These are phyloP conservation scores for Melanaphis sacchari DNA, from an alignment of 1,140 invertebrate genomes.

Conservation along the genomic window DNA sequence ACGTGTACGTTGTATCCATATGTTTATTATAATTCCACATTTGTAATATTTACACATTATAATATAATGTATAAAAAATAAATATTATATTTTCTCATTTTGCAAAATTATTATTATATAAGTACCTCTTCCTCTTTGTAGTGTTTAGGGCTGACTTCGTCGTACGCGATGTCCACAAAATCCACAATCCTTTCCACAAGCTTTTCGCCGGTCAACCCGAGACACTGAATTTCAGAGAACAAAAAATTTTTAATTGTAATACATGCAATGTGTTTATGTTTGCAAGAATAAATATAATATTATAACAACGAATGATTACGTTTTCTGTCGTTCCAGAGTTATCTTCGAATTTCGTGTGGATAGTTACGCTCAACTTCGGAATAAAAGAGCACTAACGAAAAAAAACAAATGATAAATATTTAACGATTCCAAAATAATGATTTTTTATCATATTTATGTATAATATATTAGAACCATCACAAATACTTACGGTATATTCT, in stretches of 20 bases:
- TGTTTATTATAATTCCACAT: neutral
- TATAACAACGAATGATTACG: constrained; percentile 69
- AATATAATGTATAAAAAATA: neutral
- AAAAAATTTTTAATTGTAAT: neutral
- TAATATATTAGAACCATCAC: neutral
- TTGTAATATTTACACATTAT: neutral
- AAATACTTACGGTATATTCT: constrained; percentile 67
- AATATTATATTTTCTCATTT: neutral
- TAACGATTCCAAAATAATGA: neutral
- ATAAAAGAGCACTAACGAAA: constrained; percentile 87
- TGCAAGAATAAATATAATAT: neutral
- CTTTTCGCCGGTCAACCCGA: constrained; percentile 77
- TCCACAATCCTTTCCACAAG: constrained; percentile 78
- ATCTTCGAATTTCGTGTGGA: constrained; percentile 89
- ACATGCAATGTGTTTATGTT: neutral
- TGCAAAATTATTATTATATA: constrained; percentile 13
- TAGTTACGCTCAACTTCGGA: constrained; percentile 85
- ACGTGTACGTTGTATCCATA: neutral
- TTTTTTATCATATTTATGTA: neutral
- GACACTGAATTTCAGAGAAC: constrained; percentile 69
- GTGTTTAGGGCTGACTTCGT: constrained; percentile 83
- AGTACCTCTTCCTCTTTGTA: constrained; percentile 85
- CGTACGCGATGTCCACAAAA: constrained; percentile 86
- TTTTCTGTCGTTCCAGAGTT: constrained; percentile 89
- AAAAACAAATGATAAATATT: constrained; percentile 42